phyloP scores from a whole-genome alignment of 1,140 invertebrate genomes.

The Euschistus heros region DNA sequence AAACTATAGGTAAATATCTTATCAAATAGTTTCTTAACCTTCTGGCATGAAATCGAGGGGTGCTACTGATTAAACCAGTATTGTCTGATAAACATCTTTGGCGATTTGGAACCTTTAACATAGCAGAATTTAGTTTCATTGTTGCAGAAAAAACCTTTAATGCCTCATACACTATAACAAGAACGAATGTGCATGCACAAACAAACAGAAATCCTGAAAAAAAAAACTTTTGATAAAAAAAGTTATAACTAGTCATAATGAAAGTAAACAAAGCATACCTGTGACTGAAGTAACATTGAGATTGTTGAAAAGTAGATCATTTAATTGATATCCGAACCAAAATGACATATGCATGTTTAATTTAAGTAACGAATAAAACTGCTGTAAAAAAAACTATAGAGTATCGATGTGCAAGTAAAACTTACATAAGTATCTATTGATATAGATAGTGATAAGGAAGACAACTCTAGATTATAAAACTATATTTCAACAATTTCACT shows the following conservation, averaged over 20 bases:
- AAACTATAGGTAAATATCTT: background rate
- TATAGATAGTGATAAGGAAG: background rate
- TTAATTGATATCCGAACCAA: background rate
- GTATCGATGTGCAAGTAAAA: no score
- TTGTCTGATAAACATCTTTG: slow-evolving; percentile 7
- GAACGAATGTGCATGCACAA: background rate
- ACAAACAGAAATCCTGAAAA: background rate
- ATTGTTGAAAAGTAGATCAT: background rate
- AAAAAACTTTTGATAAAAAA: no score
- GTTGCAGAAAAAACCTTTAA: background rate
- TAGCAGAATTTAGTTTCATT: slow-evolving; percentile 9
- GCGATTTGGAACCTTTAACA: background rate
- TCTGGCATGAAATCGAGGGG: background rate
- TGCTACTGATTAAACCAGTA: background rate
- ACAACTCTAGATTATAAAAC: background rate
- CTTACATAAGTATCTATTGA: background rate
- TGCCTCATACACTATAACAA: background rate
- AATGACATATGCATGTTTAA: slow-evolving; percentile 5
- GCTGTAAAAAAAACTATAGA: no score
- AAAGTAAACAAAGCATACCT: background rate
- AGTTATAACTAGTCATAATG: no score
- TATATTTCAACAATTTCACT: background rate
- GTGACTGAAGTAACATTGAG: background rate
- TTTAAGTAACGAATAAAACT: background rate
- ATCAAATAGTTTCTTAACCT: background rate